Conservation (phyloP, 2,888 invertebrate genomes). For the Dioctria rufipes region DNA sequence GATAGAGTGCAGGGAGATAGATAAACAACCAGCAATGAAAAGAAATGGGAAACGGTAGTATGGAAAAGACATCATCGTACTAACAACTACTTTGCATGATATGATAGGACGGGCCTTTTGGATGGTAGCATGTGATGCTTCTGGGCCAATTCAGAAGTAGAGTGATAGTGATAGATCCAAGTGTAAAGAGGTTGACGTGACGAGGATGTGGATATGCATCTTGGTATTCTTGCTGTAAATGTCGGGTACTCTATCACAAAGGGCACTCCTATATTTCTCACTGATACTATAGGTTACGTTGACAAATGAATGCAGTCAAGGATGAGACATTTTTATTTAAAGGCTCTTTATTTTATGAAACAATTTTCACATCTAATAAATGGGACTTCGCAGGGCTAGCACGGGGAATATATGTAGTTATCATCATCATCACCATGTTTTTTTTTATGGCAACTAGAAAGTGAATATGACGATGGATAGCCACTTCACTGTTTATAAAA, state of each 20-base stretch:
- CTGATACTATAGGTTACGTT: background rate
- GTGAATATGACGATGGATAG: too few species aligned
- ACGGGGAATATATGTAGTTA: too few species aligned
- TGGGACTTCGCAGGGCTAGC: background rate
- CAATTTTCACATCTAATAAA: conserved; percentile 2
- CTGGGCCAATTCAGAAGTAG: conserved; percentile 31
- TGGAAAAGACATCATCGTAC: conserved; percentile 28
- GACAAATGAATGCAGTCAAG: conserved; percentile 36
- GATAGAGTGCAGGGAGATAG: conserved; percentile 44
- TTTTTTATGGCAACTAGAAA: too few species aligned
- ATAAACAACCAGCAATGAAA: conserved; percentile 51
- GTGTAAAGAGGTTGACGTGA: conserved; percentile 24
- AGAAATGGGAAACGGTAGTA: conserved; percentile 39
- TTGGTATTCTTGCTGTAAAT: conserved; percentile 9
- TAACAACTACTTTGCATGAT: conserved; percentile 42
- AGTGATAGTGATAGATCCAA: conserved; percentile 3
- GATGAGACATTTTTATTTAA: conserved; percentile 36
- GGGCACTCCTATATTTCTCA: background rate
- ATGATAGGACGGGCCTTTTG: background rate
- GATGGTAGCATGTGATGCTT: conserved; percentile 24
- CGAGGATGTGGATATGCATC: conserved; percentile 38
- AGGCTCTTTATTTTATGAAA: conserved; percentile 35
- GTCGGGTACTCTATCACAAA: conserved; percentile 5
- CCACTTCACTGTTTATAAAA: too few species aligned
- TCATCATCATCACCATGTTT: too few species aligned